Percentiles rank a stretch among this genome's conserved stretches.
These are phyloP conservation scores for Zenarchopterus dispar DNA, from an alignment of 2,797 vertebrate genomes.

Conservation along the genomic window DNA sequence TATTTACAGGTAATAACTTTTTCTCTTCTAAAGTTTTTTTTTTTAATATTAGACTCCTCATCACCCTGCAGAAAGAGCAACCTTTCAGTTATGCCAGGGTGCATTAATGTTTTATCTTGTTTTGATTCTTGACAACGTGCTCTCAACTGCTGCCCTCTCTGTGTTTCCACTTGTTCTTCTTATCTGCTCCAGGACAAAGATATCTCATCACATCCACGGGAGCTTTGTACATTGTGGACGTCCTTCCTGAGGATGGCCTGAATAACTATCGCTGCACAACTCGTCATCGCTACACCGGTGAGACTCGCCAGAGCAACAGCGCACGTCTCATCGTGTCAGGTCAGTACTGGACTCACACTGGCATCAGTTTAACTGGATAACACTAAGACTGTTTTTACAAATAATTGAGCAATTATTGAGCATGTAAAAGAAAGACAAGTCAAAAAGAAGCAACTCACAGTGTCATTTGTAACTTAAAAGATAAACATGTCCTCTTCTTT, in stretches of 20 bases:
- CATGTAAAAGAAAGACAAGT: too few species aligned
- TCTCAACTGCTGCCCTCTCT: constrained; percentile 12
- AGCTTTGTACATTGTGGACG: constrained; percentile 99
- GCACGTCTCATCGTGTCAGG: constrained; percentile 97
- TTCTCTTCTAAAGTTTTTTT: neutral
- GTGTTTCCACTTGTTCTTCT: constrained; percentile 18
- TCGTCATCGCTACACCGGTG: constrained; percentile 96
- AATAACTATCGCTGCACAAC: constrained; percentile 99
- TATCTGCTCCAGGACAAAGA: constrained; percentile 91
- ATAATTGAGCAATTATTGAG: too few species aligned
- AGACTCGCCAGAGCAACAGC: constrained; percentile 98
- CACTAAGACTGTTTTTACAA: too few species aligned
- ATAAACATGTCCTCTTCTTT: too few species aligned
- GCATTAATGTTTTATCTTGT: constrained; percentile 29
- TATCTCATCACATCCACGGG: constrained; percentile 99
- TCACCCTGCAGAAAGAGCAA: constrained; percentile 30
- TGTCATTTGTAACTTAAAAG: too few species aligned
- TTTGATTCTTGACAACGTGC: constrained; percentile 26
- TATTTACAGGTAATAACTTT: too few species aligned
- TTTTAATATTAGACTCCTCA: constrained; percentile 17
- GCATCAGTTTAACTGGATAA: neutral
- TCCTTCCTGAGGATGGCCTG: constrained; percentile 98
- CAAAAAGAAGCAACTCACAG: too few species aligned
- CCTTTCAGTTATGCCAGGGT: constrained; percentile 9
- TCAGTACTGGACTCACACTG: constrained; percentile 57